Conservation (phyloP, 2,888 invertebrate genomes). For the Campoplex nolae region DNA sequence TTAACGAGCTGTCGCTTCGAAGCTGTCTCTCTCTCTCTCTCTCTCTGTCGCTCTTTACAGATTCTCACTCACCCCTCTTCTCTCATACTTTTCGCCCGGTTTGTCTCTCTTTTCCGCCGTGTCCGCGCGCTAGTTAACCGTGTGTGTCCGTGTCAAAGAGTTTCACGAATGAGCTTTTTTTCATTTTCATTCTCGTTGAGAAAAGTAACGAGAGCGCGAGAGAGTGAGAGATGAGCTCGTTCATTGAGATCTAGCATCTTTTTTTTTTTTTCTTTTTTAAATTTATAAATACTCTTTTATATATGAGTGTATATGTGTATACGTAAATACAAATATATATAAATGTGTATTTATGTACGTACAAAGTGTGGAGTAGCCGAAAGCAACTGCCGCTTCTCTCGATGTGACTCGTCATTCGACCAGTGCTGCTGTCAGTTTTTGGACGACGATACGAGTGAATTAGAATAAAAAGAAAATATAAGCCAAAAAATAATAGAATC, state of each 20-base stretch:
- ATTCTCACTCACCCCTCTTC: conserved; percentile 17
- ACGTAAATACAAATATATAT: conserved; percentile 15
- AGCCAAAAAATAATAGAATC: neutral
- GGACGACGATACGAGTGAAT: conserved; percentile 59
- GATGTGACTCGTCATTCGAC: conserved; percentile 63
- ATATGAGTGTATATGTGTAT: conserved; percentile 9
- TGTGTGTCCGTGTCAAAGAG: conserved; percentile 46
- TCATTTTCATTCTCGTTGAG: neutral
- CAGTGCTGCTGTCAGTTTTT: conserved; percentile 63
- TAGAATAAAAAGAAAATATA: conserved; percentile 2
- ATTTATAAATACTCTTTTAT: neutral
- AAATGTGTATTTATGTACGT: conserved; percentile 18
- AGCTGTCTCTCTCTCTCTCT: conserved; percentile 13
- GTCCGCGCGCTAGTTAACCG: conserved; percentile 39
- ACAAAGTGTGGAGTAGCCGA: conserved; percentile 35
- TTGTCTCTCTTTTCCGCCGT: conserved; percentile 31
- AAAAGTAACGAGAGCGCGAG: conserved; percentile 44
- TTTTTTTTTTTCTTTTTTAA: neutral
- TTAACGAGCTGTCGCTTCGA: conserved; percentile 49
- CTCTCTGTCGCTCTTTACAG: neutral
- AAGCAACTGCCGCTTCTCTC: conserved; percentile 54
- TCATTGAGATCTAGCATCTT: conserved; percentile 6
- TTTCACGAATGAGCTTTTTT: conserved; percentile 29
- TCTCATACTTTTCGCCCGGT: neutral
- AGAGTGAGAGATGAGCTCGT: conserved; percentile 54